These are phyloP conservation scores for Holacanthus passer DNA, from an alignment of 2,113 vertebrate genomes.

Conservation along the genomic window DNA sequence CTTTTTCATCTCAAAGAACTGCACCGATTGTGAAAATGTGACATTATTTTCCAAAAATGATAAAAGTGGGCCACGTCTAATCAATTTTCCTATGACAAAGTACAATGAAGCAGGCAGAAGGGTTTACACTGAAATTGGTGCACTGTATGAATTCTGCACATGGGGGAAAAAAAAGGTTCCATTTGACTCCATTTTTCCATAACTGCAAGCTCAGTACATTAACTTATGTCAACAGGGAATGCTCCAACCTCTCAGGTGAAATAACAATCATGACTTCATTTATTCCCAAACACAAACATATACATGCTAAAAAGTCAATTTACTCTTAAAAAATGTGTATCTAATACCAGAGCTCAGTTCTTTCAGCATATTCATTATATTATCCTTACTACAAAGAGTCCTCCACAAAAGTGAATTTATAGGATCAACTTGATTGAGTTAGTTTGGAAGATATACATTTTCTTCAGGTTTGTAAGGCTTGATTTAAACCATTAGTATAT, in stretches of 20 bases:
- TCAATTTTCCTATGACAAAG: not conserved
- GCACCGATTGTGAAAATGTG: not conserved
- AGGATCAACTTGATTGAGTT: no score
- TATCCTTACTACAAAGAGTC: no score
- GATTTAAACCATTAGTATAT: no score
- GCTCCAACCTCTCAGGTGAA: not conserved
- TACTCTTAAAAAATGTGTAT: no score
- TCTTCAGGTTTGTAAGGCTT: no score
- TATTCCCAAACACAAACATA: not conserved
- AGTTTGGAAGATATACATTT: no score
- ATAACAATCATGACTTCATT: not conserved
- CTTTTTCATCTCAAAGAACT: not conserved
- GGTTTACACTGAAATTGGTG: not conserved
- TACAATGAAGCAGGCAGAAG: not conserved
- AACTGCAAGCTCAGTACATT: not conserved
- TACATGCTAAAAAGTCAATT: no score
- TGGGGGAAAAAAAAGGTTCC: not conserved
- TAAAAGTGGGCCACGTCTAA: not conserved
- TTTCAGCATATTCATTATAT: no score
- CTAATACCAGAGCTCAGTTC: no score
- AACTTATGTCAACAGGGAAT: not conserved
- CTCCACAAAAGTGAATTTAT: not conserved
- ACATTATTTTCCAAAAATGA: not conserved
- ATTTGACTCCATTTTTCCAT: not conserved
- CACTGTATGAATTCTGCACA: not conserved